Evolutionary conservation across 2,797 vertebrate species (phyloP).

Genomic region (Onychomys torridus): DNA sequence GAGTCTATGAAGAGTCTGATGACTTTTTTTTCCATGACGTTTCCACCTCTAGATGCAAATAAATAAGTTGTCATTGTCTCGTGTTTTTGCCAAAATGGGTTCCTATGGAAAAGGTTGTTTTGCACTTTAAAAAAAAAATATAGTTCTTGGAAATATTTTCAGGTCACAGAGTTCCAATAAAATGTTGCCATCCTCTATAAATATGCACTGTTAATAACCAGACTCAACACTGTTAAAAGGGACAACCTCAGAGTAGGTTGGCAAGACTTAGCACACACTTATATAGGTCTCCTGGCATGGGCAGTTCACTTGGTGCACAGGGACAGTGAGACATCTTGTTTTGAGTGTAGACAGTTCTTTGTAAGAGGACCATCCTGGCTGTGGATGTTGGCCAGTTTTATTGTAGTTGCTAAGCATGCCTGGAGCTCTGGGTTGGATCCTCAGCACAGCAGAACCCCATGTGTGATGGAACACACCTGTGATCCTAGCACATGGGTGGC

Average conservation of each 20-base stretch:
- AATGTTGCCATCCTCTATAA: background rate
- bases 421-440: background rate
- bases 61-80: background rate
- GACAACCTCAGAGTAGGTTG: background rate
- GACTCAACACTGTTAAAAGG: background rate
- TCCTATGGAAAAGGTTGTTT: background rate
- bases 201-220: background rate
- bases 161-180: background rate
- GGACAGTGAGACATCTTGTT: background rate
- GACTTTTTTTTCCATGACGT: background rate
- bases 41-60: background rate
- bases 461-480: background rate
- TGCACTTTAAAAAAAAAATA: background rate
- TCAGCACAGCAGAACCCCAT: background rate
- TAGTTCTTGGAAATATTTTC: conserved; percentile 9
- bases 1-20: background rate
- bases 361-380: background rate
- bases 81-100: background rate
- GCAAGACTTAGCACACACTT: background rate
- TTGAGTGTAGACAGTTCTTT: background rate
- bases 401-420: background rate
- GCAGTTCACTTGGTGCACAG: background rate
- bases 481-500: background rate
- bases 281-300: background rate
- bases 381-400: background rate